Evolutionary conservation across 2,888 invertebrate species (phyloP), one percentile per base, ranked within the genome.

Genomic region (Heliconius ethilla): DNA sequence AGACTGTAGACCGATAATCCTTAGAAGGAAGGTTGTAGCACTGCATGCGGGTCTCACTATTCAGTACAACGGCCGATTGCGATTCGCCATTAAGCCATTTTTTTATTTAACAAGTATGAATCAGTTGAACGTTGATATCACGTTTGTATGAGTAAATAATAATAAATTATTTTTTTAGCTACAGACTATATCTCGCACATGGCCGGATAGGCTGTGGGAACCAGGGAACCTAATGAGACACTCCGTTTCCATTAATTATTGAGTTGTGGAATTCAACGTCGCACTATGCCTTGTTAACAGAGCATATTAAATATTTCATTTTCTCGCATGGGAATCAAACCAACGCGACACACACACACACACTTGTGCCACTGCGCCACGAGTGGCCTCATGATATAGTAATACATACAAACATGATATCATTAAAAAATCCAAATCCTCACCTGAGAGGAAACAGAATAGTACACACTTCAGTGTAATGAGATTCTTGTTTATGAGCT

Each of bases 391-490:
- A 11, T 62, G 25, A 15, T 5, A 25, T 62, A 27, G 18, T 7
- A 27, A 13, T 27, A 15, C 27, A 40, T 10, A 67, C 25, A 25
- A 13, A 40, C 13, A 67, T 25, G 22, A 55, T 63, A 27, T 59
- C 22, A 55, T 72, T 33, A 33, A n/a, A 72, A n/a, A 72, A 69
- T 74, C 63, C 62, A 70, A 74, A 78, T 74, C 92, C 3, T 95
- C 92, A 97, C 97, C 97, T 87, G 97, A 97, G 83, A 97, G 97
- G 87, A 97, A 97, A 85, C 97, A 95, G 92, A 97, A 97, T 75
- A 97, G 95, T 70, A 97, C 96, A 89, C 97, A 96, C 95, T 97
- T 97, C 81, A 97, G 95, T 80, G 97, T 96, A 82, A 97, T 95
- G 83, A 98, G 95, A 90, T 96, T 97, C 85, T 95, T 94, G 89